Base-by-base conservation (phyloP, 2,113 vertebrate species). In the Danionella cerebrum region DNA sequence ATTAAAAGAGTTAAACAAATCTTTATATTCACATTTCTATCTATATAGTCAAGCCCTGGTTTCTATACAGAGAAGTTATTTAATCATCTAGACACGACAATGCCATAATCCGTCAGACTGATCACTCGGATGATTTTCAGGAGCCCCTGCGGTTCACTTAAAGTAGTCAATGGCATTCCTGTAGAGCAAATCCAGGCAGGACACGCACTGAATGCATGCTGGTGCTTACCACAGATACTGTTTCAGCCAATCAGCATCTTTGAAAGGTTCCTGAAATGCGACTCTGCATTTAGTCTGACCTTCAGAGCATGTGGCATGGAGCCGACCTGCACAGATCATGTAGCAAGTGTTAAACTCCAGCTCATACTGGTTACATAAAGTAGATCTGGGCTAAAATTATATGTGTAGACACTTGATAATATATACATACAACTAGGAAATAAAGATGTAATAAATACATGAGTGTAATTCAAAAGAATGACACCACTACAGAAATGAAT, bases 241-340 rank as follows among this genome's bases (percentile, higher is more conserved):
- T 60, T 60, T 60, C 58, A 27, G 12, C 25, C 39, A 60, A 45
- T 60, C 58, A 60, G 58, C 58, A 45, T 60, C 38, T 44, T 25
- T 18, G 41, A 25, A 42, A 44, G 39, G 14, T 60, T 60, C 44
- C 14, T 27, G 39, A 60, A 60, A 60, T 6, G 3, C 16, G 16
- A 31, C 24, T n/a, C 39, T 58, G 53, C 31, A 19, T 55, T 36
- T 57, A n/a, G 6, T 19, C 54, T 60, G 58, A 60, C 38, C 14
- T 44, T 60, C 25, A 44, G 18, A 60, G 39, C 39, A 60, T 13
- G 58, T 45, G 39, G 57, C 58, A 33, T 12, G 24, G 12, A 13
- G 16, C 24, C 31, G 41, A 60, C 25, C 58, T n/a, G 39, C 29
- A 44, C 11, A 1, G 3, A 44, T 10, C 24, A n/a, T n/a, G n/a